Conservation (phyloP, 2,113 vertebrate genomes). For the Gyps fulvus region DNA sequence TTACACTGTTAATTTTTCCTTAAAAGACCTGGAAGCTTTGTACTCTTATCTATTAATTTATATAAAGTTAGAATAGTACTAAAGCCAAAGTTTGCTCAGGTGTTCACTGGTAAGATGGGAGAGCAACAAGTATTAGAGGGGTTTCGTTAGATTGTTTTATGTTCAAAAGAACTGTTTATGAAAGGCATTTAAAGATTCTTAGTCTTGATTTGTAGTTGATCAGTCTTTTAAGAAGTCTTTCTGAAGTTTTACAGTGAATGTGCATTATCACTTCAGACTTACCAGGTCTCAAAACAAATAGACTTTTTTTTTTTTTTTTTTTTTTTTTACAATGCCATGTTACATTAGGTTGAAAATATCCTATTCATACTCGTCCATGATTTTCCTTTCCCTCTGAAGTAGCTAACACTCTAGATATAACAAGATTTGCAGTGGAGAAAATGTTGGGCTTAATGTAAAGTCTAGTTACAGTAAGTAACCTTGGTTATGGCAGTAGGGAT, state of each 20-base stretch:
- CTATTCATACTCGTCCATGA: accelerated
- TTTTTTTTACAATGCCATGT: accelerated
- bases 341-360: neutral
- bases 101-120: neutral
- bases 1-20: neutral
- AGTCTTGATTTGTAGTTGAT: neutral
- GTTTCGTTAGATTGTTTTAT: neutral
- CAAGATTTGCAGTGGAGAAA: neutral
- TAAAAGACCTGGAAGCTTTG: neutral
- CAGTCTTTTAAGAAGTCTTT: neutral
- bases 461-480: neutral
- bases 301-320: neutral
- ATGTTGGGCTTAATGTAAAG: neutral
- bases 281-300: neutral
- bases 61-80: neutral
- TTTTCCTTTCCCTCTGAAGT: neutral
- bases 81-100: neutral
- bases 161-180: neutral
- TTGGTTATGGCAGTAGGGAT: neutral
- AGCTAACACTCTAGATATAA: neutral
- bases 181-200: neutral
- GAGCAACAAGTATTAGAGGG: neutral
- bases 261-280: neutral
- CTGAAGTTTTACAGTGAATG: neutral
- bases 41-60: neutral